Evolutionary conservation across 2,113 vertebrate genomes (phyloP).

Genomic region (Paralichthys olivaceus): DNA sequence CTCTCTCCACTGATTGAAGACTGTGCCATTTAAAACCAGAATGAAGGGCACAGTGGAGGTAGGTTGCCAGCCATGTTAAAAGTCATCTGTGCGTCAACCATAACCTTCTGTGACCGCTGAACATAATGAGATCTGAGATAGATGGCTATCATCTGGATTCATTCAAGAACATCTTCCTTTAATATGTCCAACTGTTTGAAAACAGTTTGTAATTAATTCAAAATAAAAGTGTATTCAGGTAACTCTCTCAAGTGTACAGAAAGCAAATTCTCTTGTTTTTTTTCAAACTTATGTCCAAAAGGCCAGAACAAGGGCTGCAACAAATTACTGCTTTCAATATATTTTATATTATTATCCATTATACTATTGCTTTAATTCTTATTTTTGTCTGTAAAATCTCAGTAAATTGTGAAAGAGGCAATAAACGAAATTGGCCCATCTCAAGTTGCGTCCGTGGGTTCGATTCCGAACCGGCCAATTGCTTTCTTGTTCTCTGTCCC

Average conservation of each 20-base stretch:
- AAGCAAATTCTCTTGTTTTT: not conserved
- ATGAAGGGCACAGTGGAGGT: slow-evolving; percentile 50
- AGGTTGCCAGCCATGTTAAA: slow-evolving; percentile 60
- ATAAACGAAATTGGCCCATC: no score
- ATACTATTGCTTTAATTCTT: no score
- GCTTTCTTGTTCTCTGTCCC: no score
- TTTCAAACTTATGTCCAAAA: no score
- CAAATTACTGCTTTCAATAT: no score
- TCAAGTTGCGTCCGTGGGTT: no score
- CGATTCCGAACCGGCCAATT: no score
- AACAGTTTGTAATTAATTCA: not conserved
- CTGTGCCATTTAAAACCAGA: slow-evolving; percentile 68
- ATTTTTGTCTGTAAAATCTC: no score
- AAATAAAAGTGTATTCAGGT: not conserved
- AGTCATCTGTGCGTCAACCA: slow-evolving; percentile 59
- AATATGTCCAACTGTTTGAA: slow-evolving; percentile 4
- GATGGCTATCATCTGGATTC: slow-evolving; percentile 26
- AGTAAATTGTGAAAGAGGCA: no score
- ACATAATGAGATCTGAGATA: slow-evolving; percentile 53
- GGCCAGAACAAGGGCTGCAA: no score
- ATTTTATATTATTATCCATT: no score
- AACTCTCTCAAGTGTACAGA: not conserved
- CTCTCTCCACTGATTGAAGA: slow-evolving; percentile 72
- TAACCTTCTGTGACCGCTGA: slow-evolving; percentile 56
- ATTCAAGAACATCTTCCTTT: slow-evolving; percentile 7